These are phyloP conservation scores for Azorinus chamasolen DNA, from an alignment of 2,888 invertebrate genomes.

Conservation along the genomic window DNA sequence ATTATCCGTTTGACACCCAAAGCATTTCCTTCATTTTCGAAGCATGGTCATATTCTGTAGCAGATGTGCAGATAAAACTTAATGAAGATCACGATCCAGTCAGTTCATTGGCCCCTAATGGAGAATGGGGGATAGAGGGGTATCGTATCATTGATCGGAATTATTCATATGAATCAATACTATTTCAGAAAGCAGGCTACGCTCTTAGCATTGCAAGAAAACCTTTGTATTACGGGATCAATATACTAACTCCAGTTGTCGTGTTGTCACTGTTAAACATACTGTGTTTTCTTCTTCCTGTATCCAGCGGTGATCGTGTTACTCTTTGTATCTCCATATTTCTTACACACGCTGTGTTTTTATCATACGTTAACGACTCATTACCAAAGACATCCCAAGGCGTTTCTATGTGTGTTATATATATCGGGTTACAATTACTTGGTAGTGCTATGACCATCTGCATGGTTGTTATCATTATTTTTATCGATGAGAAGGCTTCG, in stretches of 20 bases:
- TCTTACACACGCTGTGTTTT: slow-evolving; percentile 66
- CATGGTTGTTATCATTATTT: slow-evolving; percentile 34
- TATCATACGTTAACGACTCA: slow-evolving; percentile 58
- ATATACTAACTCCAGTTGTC: slow-evolving; percentile 59
- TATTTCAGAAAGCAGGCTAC: no score
- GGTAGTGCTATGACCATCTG: slow-evolving; percentile 60
- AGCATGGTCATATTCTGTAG: no score
- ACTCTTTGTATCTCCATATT: slow-evolving; percentile 65
- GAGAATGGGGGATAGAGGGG: no score
- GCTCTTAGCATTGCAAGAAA: slow-evolving; percentile 43
- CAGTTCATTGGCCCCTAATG: no score
- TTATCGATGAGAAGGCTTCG: no score
- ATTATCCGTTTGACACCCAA: no score
- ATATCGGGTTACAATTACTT: slow-evolving; percentile 64
- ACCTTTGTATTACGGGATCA: slow-evolving; percentile 59
- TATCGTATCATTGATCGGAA: no score
- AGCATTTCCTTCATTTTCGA: no score
- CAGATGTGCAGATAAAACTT: no score
- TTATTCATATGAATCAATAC: no score
- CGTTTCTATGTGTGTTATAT: slow-evolving; percentile 57
- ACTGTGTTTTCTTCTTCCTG: slow-evolving; percentile 61
- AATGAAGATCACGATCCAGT: no score
- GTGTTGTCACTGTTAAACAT: slow-evolving; percentile 60
- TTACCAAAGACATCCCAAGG: slow-evolving; percentile 65
- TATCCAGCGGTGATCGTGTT: slow-evolving; percentile 62